Evolutionary conservation across 2,113 vertebrate species (phyloP), one percentile per base, ranked within the genome.

Genomic region (Pelusios castaneus): DNA sequence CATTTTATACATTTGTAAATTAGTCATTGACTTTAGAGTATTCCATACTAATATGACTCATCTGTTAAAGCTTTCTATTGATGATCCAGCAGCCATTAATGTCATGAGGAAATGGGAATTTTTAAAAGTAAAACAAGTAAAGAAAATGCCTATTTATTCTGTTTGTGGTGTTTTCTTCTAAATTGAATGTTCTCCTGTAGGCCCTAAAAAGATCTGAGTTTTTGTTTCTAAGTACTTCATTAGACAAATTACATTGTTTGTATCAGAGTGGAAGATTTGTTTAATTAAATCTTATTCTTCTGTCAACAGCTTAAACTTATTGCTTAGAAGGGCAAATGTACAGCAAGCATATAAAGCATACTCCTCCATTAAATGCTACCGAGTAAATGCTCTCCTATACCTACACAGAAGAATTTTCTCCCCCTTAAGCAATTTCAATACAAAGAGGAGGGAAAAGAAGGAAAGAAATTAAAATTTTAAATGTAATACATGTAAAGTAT

Each of bases 271-370:
- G n/a, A 75, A 78, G 12, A n/a, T 5, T 22, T 87, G 11, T 80
- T 87, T 63, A 60, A 60, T 60, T 60, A 63, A 85, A 73, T 56
- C 77, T 3, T 27, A 24, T n/a, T 54, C 27, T 43, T 78, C 2
- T n/a, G 70, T 54, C 41, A 87, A 85, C 31, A 84, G 19, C 11
- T 83, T 80, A 38, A 47, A 21, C 31, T 29, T 75, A 38, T 54
- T 0, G 52, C 45, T 38, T 82, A 34, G 31, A 34, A 60, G 67
- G 19, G 4, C 1, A 41, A 83, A 5, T 2, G 1, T 47, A 47
- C 43, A 84, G 67, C 47, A 55, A 82, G 10, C 55, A 6, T 77
- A 21, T 12, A 67, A 77, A 79, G 63, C 25, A 17, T 12, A 1
- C 9, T 49, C 49, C 38, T 49, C 25, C 47, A 5, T 2, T 22